Conservation (phyloP, 2,888 invertebrate species). For the Chrysolina haemoptera region DNA sequence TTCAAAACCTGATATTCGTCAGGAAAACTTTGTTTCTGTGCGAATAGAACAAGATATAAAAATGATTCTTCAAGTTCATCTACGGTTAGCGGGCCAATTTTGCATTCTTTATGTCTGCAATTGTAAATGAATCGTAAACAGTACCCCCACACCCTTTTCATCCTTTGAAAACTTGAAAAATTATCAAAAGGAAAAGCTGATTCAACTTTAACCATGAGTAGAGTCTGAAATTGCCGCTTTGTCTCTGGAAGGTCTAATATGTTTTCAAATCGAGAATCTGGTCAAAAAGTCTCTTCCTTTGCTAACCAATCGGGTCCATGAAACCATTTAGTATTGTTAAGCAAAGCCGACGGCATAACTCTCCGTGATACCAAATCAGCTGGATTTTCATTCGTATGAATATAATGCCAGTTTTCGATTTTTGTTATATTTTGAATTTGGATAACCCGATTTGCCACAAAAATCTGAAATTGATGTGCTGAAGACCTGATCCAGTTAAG, state of each 20-base stretch:
- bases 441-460: slow-evolving; percentile 1
- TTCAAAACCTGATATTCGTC: background rate
- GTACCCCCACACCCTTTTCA: slow-evolving; percentile 17
- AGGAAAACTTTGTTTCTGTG: slow-evolving; percentile 12
- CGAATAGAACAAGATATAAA: background rate
- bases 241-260: slow-evolving; percentile 4
- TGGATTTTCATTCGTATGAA: slow-evolving; percentile 6
- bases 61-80: background rate
- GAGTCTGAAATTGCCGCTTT: slow-evolving; percentile 5
- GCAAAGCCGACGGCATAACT: background rate
- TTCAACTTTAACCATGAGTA: slow-evolving; percentile 4
- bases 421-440: slow-evolving; percentile 7
- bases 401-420: background rate
- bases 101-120: background rate
- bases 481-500: background rate
- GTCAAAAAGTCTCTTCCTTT: background rate
- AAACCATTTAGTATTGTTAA: slow-evolving; percentile 6
- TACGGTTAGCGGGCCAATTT: background rate
- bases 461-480: background rate
- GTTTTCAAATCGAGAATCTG: background rate
- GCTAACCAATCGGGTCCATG: slow-evolving; percentile 3
- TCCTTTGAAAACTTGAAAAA: background rate
- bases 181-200: slow-evolving; percentile 1
- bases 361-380: slow-evolving; percentile 12
- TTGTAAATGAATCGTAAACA: background rate